Evolutionary conservation across 35 echinoderm and acorn worm genomes (phyloP).

Genomic region (Ophiothrix spiculata): DNA sequence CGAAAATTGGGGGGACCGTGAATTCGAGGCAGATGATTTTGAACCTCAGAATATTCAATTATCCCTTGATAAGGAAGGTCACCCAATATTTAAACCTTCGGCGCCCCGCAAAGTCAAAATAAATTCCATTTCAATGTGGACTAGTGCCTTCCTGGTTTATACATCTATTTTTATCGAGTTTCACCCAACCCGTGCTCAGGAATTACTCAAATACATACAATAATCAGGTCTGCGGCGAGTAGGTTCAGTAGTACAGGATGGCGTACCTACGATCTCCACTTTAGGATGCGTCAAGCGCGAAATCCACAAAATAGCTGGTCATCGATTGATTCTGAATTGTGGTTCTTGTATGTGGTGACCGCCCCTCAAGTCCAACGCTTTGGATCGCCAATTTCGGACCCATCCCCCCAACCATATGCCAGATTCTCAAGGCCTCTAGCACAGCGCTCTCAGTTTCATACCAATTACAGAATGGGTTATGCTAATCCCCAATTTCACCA

Average conservation of each 20-base stretch:
- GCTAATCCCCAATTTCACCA: no score
- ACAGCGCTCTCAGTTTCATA: no score
- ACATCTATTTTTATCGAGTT: background rate
- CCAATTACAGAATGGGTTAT: no score
- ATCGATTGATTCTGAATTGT: constrained; percentile 5
- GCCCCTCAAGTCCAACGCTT: no score
- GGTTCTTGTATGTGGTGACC: background rate
- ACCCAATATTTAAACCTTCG: no score
- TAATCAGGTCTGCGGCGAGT: background rate
- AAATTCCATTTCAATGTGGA: background rate
- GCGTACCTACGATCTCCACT: constrained; percentile 14
- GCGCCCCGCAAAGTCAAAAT: background rate
- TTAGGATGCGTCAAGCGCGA: constrained; percentile 5
- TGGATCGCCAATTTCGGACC: no score
- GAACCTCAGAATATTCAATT: no score
- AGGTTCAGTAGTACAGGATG: constrained; percentile 11
- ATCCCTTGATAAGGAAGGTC: no score
- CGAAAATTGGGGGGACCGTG: constrained; percentile 8
- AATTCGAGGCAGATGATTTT: no score
- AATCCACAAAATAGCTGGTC: constrained; percentile 6
- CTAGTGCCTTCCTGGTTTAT: constrained; percentile 2
- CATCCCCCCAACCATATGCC: no score
- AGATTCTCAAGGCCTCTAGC: no score
- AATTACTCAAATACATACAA: constrained; percentile 29
- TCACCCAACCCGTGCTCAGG: background rate